Conservation (phyloP, 2,888 invertebrate genomes). For the Campoplex capitator region DNA sequence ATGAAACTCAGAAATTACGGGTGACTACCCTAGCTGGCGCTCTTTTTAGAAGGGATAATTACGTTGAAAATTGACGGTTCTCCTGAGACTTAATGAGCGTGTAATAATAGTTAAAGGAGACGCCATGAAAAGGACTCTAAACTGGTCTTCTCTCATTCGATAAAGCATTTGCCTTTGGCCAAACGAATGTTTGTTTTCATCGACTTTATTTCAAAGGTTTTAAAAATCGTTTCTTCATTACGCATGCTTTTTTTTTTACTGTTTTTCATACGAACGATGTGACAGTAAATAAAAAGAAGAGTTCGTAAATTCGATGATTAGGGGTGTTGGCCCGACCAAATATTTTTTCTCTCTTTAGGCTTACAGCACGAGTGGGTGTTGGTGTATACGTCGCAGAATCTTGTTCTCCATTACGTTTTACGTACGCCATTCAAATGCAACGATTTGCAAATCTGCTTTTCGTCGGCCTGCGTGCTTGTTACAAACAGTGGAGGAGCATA, state of each 20-base stretch:
- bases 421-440: slow-evolving; percentile 17
- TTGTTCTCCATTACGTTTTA: slow-evolving; percentile 29
- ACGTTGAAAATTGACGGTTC: slow-evolving; percentile 36
- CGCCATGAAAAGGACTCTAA: slow-evolving; percentile 2
- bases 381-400: slow-evolving; percentile 21
- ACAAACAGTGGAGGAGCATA: slow-evolving; percentile 13
- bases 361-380: slow-evolving; percentile 36
- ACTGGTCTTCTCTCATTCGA: neutral
- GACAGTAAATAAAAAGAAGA: neutral
- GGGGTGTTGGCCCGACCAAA: slow-evolving; percentile 1
- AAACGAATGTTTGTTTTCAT: neutral
- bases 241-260: neutral
- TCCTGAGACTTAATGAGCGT: slow-evolving; percentile 41
- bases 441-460: neutral
- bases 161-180: slow-evolving; percentile 6
- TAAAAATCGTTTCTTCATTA: neutral
- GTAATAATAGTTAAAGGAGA: slow-evolving; percentile 38
- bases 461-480: slow-evolving; percentile 25
- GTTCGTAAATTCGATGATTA: slow-evolving; percentile 49
- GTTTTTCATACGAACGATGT: neutral
- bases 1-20: slow-evolving; percentile 47
- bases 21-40: slow-evolving; percentile 28
- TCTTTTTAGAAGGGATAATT: slow-evolving; percentile 32
- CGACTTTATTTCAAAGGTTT: neutral
- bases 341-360: slow-evolving; percentile 24